Conservation (phyloP, 1,140 invertebrate species). For the Agrypnia vestita region DNA sequence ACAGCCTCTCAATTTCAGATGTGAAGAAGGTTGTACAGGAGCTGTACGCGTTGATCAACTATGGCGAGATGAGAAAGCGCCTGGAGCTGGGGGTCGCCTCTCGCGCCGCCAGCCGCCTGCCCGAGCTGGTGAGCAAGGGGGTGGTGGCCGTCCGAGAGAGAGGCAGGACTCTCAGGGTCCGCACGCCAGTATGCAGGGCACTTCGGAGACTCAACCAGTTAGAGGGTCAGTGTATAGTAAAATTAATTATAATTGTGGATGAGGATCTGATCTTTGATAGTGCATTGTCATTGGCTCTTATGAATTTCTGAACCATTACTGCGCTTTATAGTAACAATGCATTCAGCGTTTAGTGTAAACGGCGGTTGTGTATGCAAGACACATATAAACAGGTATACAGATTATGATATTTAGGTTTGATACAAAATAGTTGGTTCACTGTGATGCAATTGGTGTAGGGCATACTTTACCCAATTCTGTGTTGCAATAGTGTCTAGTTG, state of each 20-base stretch:
- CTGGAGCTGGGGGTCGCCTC: conserved; percentile 82
- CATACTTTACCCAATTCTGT: no score
- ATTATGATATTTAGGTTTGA: no score
- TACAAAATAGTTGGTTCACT: no score
- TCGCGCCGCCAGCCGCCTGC: conserved; percentile 87
- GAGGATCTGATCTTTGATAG: no score
- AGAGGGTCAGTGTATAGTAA: conserved; percentile 76
- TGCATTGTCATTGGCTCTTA: not conserved
- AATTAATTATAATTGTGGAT: not conserved
- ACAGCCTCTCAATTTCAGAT: conserved; percentile 73
- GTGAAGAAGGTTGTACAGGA: conserved; percentile 93
- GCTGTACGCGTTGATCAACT: conserved; percentile 96
- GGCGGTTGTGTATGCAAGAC: no score
- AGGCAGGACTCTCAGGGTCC: conserved; percentile 89
- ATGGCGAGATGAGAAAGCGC: conserved; percentile 93
- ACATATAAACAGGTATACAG: no score
- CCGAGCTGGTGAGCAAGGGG: conserved; percentile 89
- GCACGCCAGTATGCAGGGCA: conserved; percentile 93
- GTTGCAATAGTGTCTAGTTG: no score
- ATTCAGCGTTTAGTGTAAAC: no score
- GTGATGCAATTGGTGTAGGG: no score
- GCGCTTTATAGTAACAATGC: no score
- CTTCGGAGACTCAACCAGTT: conserved; percentile 90
- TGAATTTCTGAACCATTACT: not conserved
- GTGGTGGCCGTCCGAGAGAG: conserved; percentile 86